phyloP scores from a whole-genome alignment of 2,797 vertebrate genomes.

The Myotis findleyi region DNA sequence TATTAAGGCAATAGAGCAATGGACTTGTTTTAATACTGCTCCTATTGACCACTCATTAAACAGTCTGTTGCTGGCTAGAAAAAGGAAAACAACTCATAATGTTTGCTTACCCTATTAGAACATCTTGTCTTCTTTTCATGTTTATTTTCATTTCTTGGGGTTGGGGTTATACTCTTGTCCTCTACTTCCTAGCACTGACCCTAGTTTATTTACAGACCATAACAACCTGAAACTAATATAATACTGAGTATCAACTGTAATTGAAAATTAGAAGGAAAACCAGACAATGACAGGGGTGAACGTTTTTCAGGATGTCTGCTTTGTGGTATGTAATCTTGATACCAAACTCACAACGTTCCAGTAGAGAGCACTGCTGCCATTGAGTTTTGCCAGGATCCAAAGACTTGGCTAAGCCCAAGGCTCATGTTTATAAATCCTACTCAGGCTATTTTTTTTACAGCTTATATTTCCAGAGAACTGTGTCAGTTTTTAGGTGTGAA shows the following conservation, averaged over 20 bases:
- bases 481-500: background rate
- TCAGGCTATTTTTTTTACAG: background rate
- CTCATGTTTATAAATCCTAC: conserved; percentile 31
- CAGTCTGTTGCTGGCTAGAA: background rate
- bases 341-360: conserved; percentile 75
- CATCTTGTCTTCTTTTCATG: conserved; percentile 39
- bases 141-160: conserved; percentile 52
- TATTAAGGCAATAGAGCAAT: background rate
- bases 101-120: conserved; percentile 9
- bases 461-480: conserved; percentile 55
- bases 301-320: conserved; percentile 55
- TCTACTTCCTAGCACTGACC: conserved; percentile 25
- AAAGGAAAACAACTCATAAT: conserved; percentile 38
- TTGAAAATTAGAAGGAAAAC: background rate
- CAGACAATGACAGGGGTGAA: background rate
- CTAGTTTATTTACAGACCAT: conserved; percentile 14
- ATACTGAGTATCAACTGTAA: background rate
- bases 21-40: conserved; percentile 10
- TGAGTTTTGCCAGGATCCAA: background rate
- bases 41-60: background rate
- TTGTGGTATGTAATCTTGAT: conserved; percentile 40
- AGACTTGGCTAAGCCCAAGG: background rate
- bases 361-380: conserved; percentile 70
- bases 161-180: conserved; percentile 12
- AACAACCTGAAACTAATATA: background rate